Evolutionary conservation across 1,140 invertebrate genomes (phyloP).

Genomic region (Pollicipes pollicipes): DNA sequence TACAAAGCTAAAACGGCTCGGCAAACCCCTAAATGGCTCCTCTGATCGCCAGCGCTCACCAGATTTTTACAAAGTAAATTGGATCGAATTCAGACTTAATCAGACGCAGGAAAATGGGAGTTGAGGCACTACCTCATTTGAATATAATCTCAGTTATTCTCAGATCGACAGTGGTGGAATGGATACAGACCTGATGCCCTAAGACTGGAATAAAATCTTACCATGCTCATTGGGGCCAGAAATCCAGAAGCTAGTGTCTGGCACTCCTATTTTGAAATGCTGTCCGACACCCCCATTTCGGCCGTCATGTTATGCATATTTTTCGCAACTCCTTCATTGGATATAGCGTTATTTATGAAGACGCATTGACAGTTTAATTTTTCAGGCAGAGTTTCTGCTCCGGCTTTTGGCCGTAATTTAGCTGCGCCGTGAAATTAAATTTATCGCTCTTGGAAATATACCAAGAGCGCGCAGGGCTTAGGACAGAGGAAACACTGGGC

Average conservation of each 20-base stretch:
- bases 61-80: not conserved
- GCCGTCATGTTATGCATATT: not conserved
- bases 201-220: no score
- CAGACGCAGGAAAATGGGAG: not conserved
- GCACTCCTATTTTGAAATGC: no score
- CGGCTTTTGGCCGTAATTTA: not conserved
- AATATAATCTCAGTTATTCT: not conserved
- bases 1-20: not conserved
- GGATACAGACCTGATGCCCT: no score
- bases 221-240: no score
- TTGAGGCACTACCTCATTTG: not conserved
- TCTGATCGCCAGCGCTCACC: not conserved
- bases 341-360: constrained; percentile 5
- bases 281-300: not conserved
- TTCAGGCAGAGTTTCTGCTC: constrained; percentile 1
- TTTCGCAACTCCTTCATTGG: not conserved
- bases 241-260: no score
- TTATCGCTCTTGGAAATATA: not conserved
- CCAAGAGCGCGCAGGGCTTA: not conserved
- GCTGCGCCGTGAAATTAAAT: not conserved
- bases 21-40: not conserved
- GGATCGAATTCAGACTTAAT: not conserved
- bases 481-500: no score
- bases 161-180: no score
- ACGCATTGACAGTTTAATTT: constrained; percentile 2